These are phyloP conservation scores for Bufo bufo DNA, from an alignment of 2,113 vertebrate genomes.

Conservation along the genomic window DNA sequence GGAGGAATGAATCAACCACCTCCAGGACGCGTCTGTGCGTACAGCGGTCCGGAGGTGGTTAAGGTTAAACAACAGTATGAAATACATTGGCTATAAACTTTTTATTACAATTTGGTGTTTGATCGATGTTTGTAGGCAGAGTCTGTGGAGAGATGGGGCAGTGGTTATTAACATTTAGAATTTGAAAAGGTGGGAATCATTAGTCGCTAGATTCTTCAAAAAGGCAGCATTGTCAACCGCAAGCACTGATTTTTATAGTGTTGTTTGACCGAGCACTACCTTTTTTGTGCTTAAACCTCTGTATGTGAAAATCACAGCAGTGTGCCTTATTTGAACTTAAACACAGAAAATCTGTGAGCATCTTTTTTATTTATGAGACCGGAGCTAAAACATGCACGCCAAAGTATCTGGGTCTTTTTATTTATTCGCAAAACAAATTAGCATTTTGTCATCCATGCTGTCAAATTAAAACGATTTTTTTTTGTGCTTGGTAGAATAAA, in stretches of 20 bases:
- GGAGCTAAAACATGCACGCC: constrained; percentile 53
- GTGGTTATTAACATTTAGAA: not conserved
- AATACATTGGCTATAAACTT: not conserved
- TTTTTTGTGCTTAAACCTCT: not conserved
- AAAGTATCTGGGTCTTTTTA: constrained; percentile 60
- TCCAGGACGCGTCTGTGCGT: too few relatives aligned
- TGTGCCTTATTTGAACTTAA: constrained; percentile 35
- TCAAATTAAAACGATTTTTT: constrained; percentile 68
- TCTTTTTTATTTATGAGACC: constrained; percentile 53
- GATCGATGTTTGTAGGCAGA: not conserved
- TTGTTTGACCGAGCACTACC: not conserved
- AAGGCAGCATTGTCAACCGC: not conserved
- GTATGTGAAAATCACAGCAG: not conserved
- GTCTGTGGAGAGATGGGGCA: not conserved
- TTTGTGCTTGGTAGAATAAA: constrained; percentile 63
- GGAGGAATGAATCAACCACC: too few relatives aligned
- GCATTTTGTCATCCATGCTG: constrained; percentile 64
- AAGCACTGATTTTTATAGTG: not conserved
- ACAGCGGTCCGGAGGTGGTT: too few relatives aligned
- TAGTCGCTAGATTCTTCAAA: not conserved
- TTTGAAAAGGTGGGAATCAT: not conserved
- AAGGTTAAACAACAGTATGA: too few relatives aligned
- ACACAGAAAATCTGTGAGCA: constrained; percentile 15
- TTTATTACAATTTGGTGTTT: not conserved
- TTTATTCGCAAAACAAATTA: constrained; percentile 65